Percentiles rank a stretch among this genome's conserved stretches.
Conservation (phyloP, 2,888 invertebrate species). For the Neuroscelio doddi region DNA sequence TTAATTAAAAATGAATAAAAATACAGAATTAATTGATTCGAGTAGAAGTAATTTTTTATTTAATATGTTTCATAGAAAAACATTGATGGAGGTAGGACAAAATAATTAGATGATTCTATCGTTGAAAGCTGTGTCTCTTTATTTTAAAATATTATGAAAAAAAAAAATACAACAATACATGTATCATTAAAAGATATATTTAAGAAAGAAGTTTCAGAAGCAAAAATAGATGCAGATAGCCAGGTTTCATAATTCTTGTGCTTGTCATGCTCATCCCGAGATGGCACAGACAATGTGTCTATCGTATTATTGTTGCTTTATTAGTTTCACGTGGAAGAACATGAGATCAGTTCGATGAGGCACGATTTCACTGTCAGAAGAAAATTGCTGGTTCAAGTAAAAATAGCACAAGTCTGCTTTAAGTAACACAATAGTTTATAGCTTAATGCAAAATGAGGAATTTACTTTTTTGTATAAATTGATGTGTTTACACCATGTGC, state of each 20-base stretch:
- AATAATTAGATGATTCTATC: too few species aligned
- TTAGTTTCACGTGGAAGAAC: constrained; percentile 11
- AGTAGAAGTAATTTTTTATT: too few species aligned
- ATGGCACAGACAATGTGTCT: background rate
- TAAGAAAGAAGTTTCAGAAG: background rate
- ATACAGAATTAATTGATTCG: too few species aligned
- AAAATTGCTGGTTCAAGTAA: background rate
- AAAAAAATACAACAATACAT: too few species aligned
- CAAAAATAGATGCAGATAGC: background rate
- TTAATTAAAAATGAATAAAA: too few species aligned
- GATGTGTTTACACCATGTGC: too few species aligned
- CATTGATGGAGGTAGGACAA: too few species aligned
- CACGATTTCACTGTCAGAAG: background rate
- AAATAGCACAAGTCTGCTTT: background rate
- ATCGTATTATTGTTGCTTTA: constrained; percentile 11
- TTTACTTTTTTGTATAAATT: too few species aligned
- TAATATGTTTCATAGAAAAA: too few species aligned
- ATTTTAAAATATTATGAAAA: background rate
- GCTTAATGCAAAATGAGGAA: too few species aligned
- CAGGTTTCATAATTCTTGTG: constrained; percentile 21
- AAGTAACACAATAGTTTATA: too few species aligned
- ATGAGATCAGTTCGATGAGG: constrained; percentile 5
- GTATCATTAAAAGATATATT: background rate
- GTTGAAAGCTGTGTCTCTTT: background rate
- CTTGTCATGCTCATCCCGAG: constrained; percentile 11